These are phyloP conservation scores for Caenorhabditis inopinata DNA, from an alignment of 1,140 invertebrate species.

Conservation along the genomic window DNA sequence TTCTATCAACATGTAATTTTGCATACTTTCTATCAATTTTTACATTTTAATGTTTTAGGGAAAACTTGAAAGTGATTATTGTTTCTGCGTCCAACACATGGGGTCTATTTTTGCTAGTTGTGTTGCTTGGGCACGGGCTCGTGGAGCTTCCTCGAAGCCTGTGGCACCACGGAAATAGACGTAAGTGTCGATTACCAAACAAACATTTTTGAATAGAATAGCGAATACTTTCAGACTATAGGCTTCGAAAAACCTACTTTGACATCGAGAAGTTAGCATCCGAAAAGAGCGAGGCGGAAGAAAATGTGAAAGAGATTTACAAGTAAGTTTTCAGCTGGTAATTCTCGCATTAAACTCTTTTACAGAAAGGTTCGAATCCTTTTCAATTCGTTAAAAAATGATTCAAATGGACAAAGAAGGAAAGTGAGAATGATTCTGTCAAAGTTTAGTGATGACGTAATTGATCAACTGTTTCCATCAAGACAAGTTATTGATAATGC, in stretches of 20 bases:
- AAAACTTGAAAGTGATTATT: constrained; percentile 90
- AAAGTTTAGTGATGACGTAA: constrained; percentile 52
- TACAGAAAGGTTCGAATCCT: constrained; percentile 58
- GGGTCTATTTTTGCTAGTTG: constrained; percentile 91
- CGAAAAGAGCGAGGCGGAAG: constrained; percentile 95
- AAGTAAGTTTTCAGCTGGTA: constrained; percentile 69
- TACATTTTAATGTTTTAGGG: constrained; percentile 68
- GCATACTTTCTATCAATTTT: not conserved
- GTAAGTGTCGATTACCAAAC: constrained; percentile 47
- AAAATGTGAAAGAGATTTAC: constrained; percentile 89
- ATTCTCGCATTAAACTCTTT: constrained; percentile 10
- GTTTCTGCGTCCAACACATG: constrained; percentile 99
- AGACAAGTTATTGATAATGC: not conserved
- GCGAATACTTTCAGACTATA: constrained; percentile 62
- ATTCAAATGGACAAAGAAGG: constrained; percentile 50
- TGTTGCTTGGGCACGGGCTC: constrained; percentile 91
- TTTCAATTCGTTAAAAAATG: constrained; percentile 60
- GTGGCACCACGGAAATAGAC: constrained; percentile 71
- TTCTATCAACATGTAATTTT: constrained; percentile 35
- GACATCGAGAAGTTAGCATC: constrained; percentile 91
- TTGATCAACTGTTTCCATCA: constrained; percentile 37
- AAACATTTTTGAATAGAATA: no score
- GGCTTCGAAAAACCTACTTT: constrained; percentile 85
- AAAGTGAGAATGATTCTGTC: constrained; percentile 55
- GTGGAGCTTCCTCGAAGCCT: constrained; percentile 88